A percentile compares a stretch with the other conserved stretches of the same genome.
Conservation (phyloP, 2,113 vertebrate species). For the Rostratula benghalensis region DNA sequence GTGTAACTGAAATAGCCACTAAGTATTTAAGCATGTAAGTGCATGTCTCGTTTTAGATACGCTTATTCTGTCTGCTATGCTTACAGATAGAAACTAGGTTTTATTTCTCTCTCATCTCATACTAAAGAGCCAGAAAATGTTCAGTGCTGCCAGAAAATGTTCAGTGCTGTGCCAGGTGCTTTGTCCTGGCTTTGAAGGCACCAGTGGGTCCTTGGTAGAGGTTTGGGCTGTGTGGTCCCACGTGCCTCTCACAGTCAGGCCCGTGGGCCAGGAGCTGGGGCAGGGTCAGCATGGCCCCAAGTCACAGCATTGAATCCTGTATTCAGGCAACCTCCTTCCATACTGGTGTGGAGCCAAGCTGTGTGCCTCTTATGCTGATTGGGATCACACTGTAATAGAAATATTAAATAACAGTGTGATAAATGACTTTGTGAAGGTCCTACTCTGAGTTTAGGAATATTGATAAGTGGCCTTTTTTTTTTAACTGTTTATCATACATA, state of each 20-base stretch:
- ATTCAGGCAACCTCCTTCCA: background rate
- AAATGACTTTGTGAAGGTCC: slow-evolving; percentile 32
- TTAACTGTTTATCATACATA: background rate
- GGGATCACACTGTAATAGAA: background rate
- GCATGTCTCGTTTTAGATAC: background rate
- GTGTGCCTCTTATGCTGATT: slow-evolving; percentile 19
- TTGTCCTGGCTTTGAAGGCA: background rate
- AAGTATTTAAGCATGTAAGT: background rate
- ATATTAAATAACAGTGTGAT: slow-evolving; percentile 37
- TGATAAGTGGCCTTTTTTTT: slow-evolving; percentile 11
- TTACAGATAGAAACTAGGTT: background rate
- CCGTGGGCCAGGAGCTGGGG: background rate
- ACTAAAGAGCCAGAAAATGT: background rate
- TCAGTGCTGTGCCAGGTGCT: accelerated
- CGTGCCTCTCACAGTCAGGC: accelerated
- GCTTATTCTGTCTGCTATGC: background rate
- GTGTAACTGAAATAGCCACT: accelerated
- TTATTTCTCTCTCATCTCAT: accelerated
- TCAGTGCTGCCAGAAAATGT: background rate
- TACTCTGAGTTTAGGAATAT: background rate
- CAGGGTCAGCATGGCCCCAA: background rate
- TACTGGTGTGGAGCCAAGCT: background rate
- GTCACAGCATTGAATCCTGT: background rate
- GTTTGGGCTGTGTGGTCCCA: accelerated
- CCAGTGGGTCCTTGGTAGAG: accelerated